These are phyloP conservation scores for Ptychochromis oligacanthus DNA, from an alignment of 2,113 vertebrate species.

Conservation along the genomic window DNA sequence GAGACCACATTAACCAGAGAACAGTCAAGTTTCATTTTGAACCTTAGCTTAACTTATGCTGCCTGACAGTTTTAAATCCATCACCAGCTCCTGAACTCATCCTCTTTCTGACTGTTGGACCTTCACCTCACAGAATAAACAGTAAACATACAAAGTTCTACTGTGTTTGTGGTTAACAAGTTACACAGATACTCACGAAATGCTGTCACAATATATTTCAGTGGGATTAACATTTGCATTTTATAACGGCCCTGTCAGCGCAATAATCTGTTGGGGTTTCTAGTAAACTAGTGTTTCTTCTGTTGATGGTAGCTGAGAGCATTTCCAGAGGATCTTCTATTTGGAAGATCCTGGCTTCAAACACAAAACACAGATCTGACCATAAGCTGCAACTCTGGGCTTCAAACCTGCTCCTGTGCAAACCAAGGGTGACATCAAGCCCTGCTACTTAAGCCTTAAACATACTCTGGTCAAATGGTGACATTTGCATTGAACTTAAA, in stretches of 20 bases:
- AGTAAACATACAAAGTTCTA: background rate
- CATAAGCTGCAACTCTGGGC: background rate
- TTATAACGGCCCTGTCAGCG: no score
- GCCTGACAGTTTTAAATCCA: no score
- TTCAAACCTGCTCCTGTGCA: background rate
- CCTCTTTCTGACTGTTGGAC: background rate
- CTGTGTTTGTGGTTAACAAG: background rate
- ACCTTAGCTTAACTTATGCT: no score
- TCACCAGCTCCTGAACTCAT: no score
- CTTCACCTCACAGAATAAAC: background rate
- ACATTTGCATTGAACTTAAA: background rate
- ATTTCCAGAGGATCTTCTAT: background rate
- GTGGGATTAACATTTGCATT: background rate
- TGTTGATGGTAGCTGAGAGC: background rate
- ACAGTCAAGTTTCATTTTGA: no score
- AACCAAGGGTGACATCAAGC: background rate
- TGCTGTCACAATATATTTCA: background rate
- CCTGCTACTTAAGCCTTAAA: background rate
- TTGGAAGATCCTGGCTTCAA: background rate
- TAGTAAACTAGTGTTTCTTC: no score
- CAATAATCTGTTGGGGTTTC: fast-evolving
- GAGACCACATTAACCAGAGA: no score
- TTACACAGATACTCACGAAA: background rate
- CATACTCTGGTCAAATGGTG: background rate
- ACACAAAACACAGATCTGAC: background rate